Percentiles rank a stretch among this genome's conserved stretches.
Evolutionary conservation across 37 sponge, comb jelly and placozoan species (phyloP).

Genomic region (Tethya wilhelma): DNA sequence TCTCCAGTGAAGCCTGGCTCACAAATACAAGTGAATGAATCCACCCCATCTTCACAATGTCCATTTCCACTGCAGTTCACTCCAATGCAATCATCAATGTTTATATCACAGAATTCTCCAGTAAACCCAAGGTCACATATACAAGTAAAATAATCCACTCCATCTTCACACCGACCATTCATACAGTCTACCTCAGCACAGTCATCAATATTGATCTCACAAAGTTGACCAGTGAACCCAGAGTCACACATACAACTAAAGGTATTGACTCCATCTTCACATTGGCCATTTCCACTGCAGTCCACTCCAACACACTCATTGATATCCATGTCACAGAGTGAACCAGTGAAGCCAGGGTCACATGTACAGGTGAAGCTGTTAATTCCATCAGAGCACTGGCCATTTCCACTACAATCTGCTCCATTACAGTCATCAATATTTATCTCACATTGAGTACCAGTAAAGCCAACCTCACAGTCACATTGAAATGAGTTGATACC

Average conservation of each 20-base stretch:
- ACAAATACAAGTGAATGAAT: not conserved
- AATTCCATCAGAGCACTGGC: not conserved
- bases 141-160: not conserved
- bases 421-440: not conserved
- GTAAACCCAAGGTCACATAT: not conserved
- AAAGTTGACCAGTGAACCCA: not conserved
- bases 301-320: not conserved
- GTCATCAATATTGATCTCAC: slow-evolving; percentile 7
- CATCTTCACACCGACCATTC: not conserved
- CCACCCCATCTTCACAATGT: not conserved
- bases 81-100: not conserved
- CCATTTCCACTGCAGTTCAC: not conserved
- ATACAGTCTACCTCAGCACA: not conserved
- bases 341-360: slow-evolving; percentile 18
- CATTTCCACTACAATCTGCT: slow-evolving; percentile 9
- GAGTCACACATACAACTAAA: not conserved
- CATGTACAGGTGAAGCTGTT: slow-evolving; percentile 12
- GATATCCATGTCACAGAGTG: slow-evolving; percentile 6
- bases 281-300: not conserved
- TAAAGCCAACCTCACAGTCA: not conserved
- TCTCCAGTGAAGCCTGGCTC: not conserved
- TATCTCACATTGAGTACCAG: not conserved
- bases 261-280: not conserved
- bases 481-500: not conserved
- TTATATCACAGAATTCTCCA: not conserved